Percentiles rank a stretch among this genome's conserved stretches.
Evolutionary conservation across 2,888 invertebrate genomes (phyloP).

Genomic region (Labia minor): DNA sequence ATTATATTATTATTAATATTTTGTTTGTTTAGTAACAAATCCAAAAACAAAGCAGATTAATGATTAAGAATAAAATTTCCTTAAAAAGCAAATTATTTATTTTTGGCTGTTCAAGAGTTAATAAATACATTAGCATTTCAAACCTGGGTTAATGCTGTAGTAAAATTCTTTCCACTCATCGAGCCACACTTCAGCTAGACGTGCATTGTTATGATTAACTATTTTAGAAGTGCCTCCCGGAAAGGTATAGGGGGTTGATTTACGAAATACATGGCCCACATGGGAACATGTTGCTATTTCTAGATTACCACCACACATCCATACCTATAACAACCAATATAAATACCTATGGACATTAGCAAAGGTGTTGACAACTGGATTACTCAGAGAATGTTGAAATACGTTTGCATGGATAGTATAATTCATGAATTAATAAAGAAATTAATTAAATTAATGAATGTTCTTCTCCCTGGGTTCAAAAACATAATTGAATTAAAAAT

Average conservation of each 20-base stretch:
- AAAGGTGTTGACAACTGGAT: conserved; percentile 17
- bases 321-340: conserved; percentile 55
- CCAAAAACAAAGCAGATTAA: too few relatives aligned
- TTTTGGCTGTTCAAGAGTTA: neutral
- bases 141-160: conserved; percentile 97
- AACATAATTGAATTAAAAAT: too few relatives aligned
- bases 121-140: conserved; percentile 25
- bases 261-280: conserved; percentile 94
- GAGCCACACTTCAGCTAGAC: conserved; percentile 98
- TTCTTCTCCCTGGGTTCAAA: too few relatives aligned
- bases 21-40: too few relatives aligned
- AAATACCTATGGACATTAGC: conserved; percentile 22
- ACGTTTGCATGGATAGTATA: too few relatives aligned
- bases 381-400: too few relatives aligned
- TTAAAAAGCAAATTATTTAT: too few relatives aligned
- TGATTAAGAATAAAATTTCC: too few relatives aligned
- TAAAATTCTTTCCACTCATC: conserved; percentile 99
- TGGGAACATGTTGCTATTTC: conserved; percentile 91
- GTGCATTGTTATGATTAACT: conserved; percentile 97
- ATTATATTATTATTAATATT: too few relatives aligned
- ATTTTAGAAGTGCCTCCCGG: conserved; percentile 94
- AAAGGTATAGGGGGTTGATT: conserved; percentile 96
- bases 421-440: too few relatives aligned
- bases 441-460: too few relatives aligned
- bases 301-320: conserved; percentile 94